Evolutionary conservation across 1,140 invertebrate species (phyloP), one percentile per base, ranked within the genome.

Genomic region (Riptortus pedestris): DNA sequence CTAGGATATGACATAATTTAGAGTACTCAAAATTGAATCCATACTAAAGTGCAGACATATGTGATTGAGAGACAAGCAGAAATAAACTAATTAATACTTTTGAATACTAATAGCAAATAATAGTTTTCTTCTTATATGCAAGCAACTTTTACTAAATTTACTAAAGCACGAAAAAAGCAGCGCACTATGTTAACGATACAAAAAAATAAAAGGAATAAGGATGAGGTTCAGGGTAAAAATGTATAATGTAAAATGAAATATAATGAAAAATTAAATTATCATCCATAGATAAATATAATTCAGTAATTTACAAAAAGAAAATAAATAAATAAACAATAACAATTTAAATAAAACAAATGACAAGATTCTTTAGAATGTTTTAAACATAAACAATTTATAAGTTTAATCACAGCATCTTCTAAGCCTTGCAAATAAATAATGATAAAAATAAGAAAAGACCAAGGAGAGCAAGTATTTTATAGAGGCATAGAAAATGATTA

Each of bases 381-480:
- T 66, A 67, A 55, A 55, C 14, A 61, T 55, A 64, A 33, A 38
- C 16, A 55, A 59, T 20, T 27, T 64, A 52, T 26, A 38, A 43
- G 64, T 38, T 64, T 20, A 66, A 66, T 62, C 38, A 64, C 47
- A 64, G 61, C 28, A 51, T 47, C 27, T 62, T 28, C 51, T 43
- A 51, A 58, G 55, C 51, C 48, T 38, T 26, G 22, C 18, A 62
- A n/a, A 33, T 14, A 60, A 33, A 33, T 5, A 28, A 59, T 7
- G 22, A 7, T 38, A 38, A 38, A 7, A 38, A 5, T 38, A 38
- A 14, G 31, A 38, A 38, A 14, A n/a, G n/a, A n/a, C n/a, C n/a
- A n/a, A n/a, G n/a, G n/a, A n/a, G n/a, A n/a, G n/a, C n/a, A n/a
- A n/a, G n/a, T n/a, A n/a, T n/a, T n/a, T n/a, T n/a, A n/a, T n/a